Percentiles rank a stretch among this genome's conserved stretches.
Conservation (phyloP, 2,888 invertebrate genomes). For the Desoria tigrina region DNA sequence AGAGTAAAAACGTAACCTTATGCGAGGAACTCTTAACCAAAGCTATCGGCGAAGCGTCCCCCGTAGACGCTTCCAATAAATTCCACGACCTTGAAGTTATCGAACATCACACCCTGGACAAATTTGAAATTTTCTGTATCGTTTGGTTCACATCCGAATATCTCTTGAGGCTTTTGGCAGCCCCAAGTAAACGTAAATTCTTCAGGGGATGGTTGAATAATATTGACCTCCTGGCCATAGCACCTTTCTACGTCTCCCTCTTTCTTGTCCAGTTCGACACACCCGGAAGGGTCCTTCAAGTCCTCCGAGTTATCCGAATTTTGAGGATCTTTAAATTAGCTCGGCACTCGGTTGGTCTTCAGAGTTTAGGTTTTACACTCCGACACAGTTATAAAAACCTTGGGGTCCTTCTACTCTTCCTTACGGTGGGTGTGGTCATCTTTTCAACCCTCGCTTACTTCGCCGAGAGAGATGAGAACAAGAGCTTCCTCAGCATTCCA, state of each 20-base stretch:
- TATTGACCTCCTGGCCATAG: slow-evolving; percentile 40
- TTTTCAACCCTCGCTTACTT: slow-evolving; percentile 40
- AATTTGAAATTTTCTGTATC: slow-evolving; percentile 35
- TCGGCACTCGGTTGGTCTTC: slow-evolving; percentile 39
- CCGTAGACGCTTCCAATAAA: slow-evolving; percentile 7
- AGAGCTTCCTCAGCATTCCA: slow-evolving; percentile 33
- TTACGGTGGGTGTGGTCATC: slow-evolving; percentile 36
- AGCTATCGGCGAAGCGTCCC: slow-evolving; percentile 7
- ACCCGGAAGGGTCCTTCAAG: slow-evolving; percentile 34
- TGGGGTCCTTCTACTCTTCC: slow-evolving; percentile 36
- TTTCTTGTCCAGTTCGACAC: slow-evolving; percentile 36
- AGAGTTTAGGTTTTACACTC: slow-evolving; percentile 40
- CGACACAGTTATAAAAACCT: slow-evolving; percentile 39
- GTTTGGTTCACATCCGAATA: slow-evolving; percentile 41
- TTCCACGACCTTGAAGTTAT: background rate
- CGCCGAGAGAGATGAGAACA: slow-evolving; percentile 37
- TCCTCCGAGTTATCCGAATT: slow-evolving; percentile 40
- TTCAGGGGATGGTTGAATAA: slow-evolving; percentile 39
- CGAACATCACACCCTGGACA: slow-evolving; percentile 19
- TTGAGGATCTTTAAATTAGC: slow-evolving; percentile 43
- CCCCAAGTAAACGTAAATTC: slow-evolving; percentile 34
- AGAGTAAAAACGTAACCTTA: slow-evolving; percentile 20
- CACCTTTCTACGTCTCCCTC: slow-evolving; percentile 36
- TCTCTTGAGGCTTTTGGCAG: slow-evolving; percentile 28
- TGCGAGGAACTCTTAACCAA: slow-evolving; percentile 26